Evolutionary conservation across 2,113 vertebrate genomes (phyloP).

Genomic region (Pygoscelis adeliae): DNA sequence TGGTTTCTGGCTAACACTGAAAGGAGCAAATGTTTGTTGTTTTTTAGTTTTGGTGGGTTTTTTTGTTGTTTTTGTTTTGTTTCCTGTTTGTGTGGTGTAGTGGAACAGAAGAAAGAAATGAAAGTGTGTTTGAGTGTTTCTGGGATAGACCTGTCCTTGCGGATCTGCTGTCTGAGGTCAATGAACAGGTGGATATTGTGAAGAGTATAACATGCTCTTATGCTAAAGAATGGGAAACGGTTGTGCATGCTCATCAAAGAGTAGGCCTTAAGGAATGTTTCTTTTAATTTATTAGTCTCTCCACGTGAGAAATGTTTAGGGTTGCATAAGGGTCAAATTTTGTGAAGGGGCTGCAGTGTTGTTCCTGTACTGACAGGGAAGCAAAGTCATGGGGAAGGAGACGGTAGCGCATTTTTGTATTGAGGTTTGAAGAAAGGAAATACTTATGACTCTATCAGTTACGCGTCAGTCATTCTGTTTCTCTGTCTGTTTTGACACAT

Average conservation of each 20-base stretch:
- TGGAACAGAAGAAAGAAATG: not conserved
- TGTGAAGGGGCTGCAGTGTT: not conserved
- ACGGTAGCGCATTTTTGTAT: not conserved
- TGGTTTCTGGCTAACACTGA: not conserved
- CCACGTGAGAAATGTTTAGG: not conserved
- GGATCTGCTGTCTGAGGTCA: too few species aligned
- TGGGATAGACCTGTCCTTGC: accelerated
- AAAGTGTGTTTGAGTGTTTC: not conserved
- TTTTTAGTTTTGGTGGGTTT: accelerated
- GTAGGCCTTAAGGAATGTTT: not conserved
- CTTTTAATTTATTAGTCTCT: not conserved
- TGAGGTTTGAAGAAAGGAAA: not conserved
- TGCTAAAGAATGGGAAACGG: too few species aligned
- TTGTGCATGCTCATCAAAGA: not conserved
- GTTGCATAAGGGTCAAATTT: accelerated
- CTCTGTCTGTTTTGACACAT: not conserved
- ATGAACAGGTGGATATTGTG: accelerated
- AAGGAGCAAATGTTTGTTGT: not conserved
- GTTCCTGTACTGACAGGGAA: not conserved
- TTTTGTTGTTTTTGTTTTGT: not conserved
- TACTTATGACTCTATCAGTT: constrained; percentile 18
- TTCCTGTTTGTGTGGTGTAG: not conserved
- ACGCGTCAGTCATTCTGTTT: constrained; percentile 16
- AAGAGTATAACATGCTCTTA: not conserved
- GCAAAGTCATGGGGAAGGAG: not conserved